Evolutionary conservation across 1,140 invertebrate species (phyloP).

Genomic region (Orchestia grillus): DNA sequence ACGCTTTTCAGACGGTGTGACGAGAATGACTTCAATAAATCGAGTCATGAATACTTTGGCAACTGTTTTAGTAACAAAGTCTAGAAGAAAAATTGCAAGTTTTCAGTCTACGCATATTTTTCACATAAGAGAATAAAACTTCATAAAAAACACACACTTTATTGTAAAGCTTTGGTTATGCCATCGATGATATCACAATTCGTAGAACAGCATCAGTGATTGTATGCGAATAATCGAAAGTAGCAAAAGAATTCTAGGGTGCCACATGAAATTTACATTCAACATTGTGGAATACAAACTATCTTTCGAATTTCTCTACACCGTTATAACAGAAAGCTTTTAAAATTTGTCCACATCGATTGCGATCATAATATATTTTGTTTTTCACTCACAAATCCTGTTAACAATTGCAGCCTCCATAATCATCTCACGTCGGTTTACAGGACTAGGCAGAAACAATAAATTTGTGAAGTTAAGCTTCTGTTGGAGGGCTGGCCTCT

Average conservation of each 20-base stretch:
- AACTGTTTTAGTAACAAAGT: neutral
- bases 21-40: neutral
- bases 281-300: neutral
- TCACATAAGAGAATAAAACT: neutral
- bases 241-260: neutral
- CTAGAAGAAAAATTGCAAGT: neutral
- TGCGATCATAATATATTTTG: neutral
- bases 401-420: neutral
- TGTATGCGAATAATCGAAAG: neutral
- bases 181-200: conserved; percentile 39
- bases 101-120: neutral
- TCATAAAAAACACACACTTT: conserved; percentile 20
- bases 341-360: neutral
- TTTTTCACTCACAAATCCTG: neutral
- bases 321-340: neutral
- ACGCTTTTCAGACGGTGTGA: neutral
- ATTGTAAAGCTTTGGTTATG: conserved; percentile 46
- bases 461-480: neutral
- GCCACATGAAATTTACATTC: neutral
- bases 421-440: neutral
- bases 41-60: neutral
- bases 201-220: neutral
- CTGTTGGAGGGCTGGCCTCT: neutral
- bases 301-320: neutral
- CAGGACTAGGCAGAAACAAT: conserved; percentile 18